phyloP scores from a whole-genome alignment of 2,797 vertebrate genomes.

The Pantherophis alleghaniensis region DNA sequence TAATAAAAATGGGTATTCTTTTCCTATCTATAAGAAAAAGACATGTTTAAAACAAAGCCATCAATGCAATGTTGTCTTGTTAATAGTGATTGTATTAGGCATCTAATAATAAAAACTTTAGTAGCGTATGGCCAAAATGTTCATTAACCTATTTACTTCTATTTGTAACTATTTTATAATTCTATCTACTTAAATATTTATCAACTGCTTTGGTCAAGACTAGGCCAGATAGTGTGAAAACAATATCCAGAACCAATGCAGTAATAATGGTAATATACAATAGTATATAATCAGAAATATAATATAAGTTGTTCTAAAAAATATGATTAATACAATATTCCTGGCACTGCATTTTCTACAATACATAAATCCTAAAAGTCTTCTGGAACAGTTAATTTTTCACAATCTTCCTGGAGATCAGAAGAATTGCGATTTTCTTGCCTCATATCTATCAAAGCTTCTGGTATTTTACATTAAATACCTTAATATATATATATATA shows the following conservation, averaged over 20 bases:
- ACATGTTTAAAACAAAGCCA: slow-evolving; percentile 2
- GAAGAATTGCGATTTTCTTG: background rate
- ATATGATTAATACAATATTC: background rate
- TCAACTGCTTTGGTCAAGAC: background rate
- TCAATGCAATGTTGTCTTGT: background rate
- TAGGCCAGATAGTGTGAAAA: background rate
- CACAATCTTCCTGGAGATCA: background rate
- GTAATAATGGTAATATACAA: background rate
- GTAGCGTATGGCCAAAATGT: background rate
- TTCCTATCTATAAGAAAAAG: slow-evolving; percentile 19
- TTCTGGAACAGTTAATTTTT: background rate
- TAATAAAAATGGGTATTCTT: slow-evolving; percentile 15
- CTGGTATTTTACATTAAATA: background rate
- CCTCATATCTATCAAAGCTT: background rate
- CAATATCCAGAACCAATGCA: background rate
- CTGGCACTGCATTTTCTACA: background rate
- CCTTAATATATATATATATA: too few species aligned
- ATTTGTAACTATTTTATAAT: background rate
- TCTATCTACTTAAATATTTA: background rate
- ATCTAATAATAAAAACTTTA: background rate
- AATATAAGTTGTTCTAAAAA: background rate
- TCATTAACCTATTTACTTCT: background rate
- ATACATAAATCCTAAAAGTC: background rate
- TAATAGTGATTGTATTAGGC: background rate
- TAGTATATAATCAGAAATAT: background rate